Evolutionary conservation across 92 coral and sea anemone species (phyloP).

Genomic region (Epizoanthus ramosus): DNA sequence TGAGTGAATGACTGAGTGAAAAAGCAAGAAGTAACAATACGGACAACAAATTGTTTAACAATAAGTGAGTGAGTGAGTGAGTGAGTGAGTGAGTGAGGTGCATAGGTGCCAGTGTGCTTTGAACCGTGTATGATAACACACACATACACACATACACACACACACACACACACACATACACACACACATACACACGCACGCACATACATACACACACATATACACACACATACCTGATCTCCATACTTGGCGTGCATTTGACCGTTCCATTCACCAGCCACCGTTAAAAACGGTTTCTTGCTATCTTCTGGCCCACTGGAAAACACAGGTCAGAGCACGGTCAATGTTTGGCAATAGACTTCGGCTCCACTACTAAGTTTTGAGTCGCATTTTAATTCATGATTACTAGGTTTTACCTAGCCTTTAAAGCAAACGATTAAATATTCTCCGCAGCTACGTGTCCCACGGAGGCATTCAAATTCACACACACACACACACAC

Average conservation of each 20-base stretch:
- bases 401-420: neutral
- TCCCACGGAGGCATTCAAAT: too few relatives aligned
- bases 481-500: too few relatives aligned
- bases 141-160: neutral
- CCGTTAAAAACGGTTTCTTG: constrained; percentile 84
- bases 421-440: neutral
- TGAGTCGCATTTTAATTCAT: neutral
- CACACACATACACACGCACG: too few relatives aligned
- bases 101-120: too few relatives aligned
- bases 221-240: constrained; percentile 41
- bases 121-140: neutral
- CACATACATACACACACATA: too few relatives aligned
- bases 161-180: neutral
- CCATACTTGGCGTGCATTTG: constrained; percentile 85
- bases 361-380: too few relatives aligned
- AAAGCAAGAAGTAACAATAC: too few relatives aligned
- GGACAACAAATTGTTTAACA: neutral
- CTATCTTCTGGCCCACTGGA: constrained; percentile 86
- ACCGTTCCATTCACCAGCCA: constrained; percentile 98
- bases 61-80: neutral
- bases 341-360: neutral
- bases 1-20: too few relatives aligned
- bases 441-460: too few relatives aligned
- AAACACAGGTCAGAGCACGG: neutral
- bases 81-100: too few relatives aligned